These are phyloP conservation scores for Proteles cristata DNA, from an alignment of 2,113 vertebrate genomes.

Conservation along the genomic window DNA sequence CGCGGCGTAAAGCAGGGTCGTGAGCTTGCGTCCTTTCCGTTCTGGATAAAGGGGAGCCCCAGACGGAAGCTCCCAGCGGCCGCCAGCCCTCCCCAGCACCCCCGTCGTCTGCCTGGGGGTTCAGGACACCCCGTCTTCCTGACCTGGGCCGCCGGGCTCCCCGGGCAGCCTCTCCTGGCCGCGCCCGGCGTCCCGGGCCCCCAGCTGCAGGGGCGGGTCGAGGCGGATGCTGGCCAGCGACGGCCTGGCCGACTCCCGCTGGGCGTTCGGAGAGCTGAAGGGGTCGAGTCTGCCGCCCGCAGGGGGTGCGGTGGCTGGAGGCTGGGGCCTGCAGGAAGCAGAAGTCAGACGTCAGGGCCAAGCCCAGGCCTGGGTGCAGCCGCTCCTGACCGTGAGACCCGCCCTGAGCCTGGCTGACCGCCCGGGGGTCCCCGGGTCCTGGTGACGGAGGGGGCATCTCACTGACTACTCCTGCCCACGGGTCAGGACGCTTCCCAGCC, in stretches of 20 bases:
- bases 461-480: neutral
- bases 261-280: constrained; percentile 94
- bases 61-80: rapidly evolving
- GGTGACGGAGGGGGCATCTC: neutral
- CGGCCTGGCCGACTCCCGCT: constrained; percentile 91
- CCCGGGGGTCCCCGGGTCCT: neutral
- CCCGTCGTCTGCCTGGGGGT: rapidly evolving
- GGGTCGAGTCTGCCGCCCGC: constrained; percentile 94
- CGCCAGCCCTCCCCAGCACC: rapidly evolving
- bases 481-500: neutral
- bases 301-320: constrained; percentile 93
- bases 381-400: rapidly evolving
- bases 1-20: rapidly evolving
- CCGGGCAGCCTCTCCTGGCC: constrained; percentile 94
- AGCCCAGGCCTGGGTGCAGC: rapidly evolving
- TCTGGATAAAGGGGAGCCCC: rapidly evolving
- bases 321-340: constrained; percentile 91
- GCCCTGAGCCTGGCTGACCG: neutral
- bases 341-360: rapidly evolving
- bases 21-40: neutral
- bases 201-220: constrained; percentile 88
- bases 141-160: constrained; percentile 68
- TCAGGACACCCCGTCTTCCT: too few relatives aligned
- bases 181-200: constrained; percentile 85
- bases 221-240: constrained; percentile 90